Evolutionary conservation across 1,140 invertebrate genomes (phyloP).

Genomic region (Aphelenchoides besseyi): DNA sequence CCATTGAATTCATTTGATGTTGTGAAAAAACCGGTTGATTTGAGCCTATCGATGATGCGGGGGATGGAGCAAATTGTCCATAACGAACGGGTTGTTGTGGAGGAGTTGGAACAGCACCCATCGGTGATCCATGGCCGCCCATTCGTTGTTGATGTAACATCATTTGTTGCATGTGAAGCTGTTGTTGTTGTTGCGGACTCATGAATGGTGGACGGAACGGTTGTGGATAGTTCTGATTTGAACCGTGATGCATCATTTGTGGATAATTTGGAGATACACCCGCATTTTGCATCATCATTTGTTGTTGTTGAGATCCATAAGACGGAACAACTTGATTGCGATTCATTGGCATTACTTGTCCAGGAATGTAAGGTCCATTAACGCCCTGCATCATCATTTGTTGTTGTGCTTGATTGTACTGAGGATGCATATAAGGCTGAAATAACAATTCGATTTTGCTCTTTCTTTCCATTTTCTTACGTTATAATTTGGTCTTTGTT

Average conservation of each 20-base stretch:
- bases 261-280: neutral
- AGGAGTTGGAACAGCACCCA: neutral
- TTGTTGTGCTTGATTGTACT: neutral
- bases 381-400: neutral
- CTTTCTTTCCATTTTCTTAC: neutral
- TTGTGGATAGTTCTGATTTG: neutral
- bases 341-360: neutral
- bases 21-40: neutral
- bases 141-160: constrained; percentile 1
- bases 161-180: neutral
- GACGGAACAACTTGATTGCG: neutral
- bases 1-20: neutral
- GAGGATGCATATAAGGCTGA: constrained; percentile 1
- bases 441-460: neutral
- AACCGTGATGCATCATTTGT: neutral
- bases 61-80: neutral
- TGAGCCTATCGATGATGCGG: constrained; percentile 3
- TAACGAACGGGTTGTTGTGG: neutral
- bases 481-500: neutral
- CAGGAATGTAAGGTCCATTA: neutral
- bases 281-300: neutral
- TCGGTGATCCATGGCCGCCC: neutral
- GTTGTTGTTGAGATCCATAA: neutral
- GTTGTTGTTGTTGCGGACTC: neutral
- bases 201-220: neutral